Evolutionary conservation across 2,888 invertebrate genomes (phyloP).

Genomic region (Aleiodes alternator): DNA sequence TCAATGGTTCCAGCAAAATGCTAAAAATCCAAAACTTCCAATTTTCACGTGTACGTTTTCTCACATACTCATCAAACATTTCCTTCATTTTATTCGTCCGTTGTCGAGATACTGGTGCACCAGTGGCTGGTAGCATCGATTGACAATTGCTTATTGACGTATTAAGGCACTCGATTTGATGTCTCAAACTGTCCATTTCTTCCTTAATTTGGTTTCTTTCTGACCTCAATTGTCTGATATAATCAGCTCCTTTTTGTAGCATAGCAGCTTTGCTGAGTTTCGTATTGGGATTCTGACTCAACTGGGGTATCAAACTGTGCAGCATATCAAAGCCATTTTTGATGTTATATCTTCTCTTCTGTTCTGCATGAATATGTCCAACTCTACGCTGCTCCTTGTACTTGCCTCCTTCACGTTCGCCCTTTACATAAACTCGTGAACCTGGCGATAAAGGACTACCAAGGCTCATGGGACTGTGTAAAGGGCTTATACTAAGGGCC

Average conservation of each 20-base stretch:
- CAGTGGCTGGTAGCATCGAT: conserved; percentile 95
- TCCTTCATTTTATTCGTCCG: conserved; percentile 93
- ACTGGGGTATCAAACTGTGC: conserved; percentile 93
- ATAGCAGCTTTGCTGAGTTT: conserved; percentile 98
- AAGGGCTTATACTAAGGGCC: conserved; percentile 75
- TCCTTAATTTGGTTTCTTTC: conserved; percentile 92
- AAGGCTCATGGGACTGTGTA: conserved; percentile 75
- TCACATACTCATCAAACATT: conserved; percentile 95
- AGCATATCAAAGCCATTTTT: conserved; percentile 97
- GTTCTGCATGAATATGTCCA: conserved; percentile 96
- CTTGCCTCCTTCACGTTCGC: conserved; percentile 77
- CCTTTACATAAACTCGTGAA: conserved; percentile 73
- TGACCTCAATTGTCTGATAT: conserved; percentile 90
- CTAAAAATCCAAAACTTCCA: conserved; percentile 99
- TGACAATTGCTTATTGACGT: conserved; percentile 95
- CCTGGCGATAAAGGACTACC: conserved; percentile 81
- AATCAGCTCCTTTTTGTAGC: conserved; percentile 97
- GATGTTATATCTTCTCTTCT: conserved; percentile 96
- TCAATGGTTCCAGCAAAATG: conserved; percentile 90
- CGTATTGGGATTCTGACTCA: conserved; percentile 91
- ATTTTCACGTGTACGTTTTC: conserved; percentile 89
- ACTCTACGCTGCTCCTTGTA: conserved; percentile 85
- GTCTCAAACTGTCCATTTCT: conserved; percentile 90
- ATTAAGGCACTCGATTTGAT: conserved; percentile 94
- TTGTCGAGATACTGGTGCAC: conserved; percentile 94